Conservation (phyloP, 2,888 invertebrate species). For the Netelia fuscicornis region DNA sequence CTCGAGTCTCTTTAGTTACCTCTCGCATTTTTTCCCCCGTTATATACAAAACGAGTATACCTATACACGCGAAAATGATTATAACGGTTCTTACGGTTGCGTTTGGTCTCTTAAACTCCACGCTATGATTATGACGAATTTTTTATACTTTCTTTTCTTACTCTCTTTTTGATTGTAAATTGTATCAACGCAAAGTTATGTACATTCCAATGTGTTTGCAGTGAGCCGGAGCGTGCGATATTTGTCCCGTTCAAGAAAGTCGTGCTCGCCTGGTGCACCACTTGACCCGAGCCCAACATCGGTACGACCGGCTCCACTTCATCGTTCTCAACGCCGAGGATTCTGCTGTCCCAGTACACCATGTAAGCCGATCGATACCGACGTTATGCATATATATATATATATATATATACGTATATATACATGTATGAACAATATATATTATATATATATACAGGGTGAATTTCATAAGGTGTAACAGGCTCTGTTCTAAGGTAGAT, state of each 20-base stretch:
- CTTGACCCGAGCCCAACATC: conserved; percentile 79
- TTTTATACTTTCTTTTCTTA: neutral
- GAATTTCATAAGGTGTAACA: too few relatives aligned
- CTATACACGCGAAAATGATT: neutral
- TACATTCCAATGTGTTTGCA: conserved; percentile 73
- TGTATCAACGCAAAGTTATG: conserved; percentile 1
- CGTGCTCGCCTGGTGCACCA: conserved; percentile 91
- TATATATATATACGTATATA: conserved; percentile 51
- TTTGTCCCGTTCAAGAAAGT: conserved; percentile 93
- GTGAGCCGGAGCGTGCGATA: conserved; percentile 89
- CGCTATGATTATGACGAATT: too few relatives aligned
- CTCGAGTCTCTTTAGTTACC: conserved; percentile 19
- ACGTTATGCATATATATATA: conserved; percentile 50
- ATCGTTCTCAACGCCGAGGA: conserved; percentile 75
- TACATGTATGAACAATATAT: conserved; percentile 39
- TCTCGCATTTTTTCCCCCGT: conserved; percentile 19
- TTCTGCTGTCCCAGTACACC: conserved; percentile 82
- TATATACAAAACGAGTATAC: neutral
- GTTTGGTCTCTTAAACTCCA: neutral
- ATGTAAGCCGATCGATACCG: conserved; percentile 75
- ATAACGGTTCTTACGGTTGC: neutral
- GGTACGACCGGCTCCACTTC: conserved; percentile 70
- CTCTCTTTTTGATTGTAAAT: neutral
- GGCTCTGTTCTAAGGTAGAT: too few relatives aligned
- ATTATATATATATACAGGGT: conserved; percentile 17